Evolutionary conservation across 2,888 invertebrate genomes (phyloP).

Genomic region (Scelioninae gen. 1): DNA sequence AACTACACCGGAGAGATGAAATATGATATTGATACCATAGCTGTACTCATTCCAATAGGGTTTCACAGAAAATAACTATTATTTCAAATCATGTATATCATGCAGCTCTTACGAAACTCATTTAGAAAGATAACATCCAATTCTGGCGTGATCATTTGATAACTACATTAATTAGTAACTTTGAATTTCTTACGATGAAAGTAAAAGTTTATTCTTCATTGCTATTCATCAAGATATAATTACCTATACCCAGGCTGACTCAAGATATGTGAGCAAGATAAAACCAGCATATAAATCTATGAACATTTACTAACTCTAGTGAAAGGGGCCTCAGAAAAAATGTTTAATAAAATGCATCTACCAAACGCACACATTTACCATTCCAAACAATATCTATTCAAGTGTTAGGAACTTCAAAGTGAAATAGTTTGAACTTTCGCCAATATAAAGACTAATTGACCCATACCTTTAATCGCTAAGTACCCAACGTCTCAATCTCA

Average conservation of each 20-base stretch:
- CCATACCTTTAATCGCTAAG: not conserved
- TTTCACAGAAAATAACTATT: not conserved
- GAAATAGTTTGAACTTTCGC: constrained; percentile 4
- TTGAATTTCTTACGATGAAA: not conserved
- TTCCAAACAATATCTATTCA: not conserved
- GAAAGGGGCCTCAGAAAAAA: constrained; percentile 1
- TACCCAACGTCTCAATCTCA: not conserved
- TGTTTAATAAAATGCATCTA: constrained; percentile 11
- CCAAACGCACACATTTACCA: not conserved
- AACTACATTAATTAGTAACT: constrained; percentile 3
- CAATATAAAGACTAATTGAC: constrained; percentile 13
- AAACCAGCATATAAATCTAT: constrained; percentile 25
- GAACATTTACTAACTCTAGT: constrained; percentile 9
- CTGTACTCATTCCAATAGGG: not conserved
- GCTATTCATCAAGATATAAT: constrained; percentile 22
- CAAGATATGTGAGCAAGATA: constrained; percentile 30
- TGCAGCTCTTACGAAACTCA: no score
- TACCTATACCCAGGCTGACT: constrained; percentile 9
- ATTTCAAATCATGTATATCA: no score
- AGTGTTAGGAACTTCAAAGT: not conserved
- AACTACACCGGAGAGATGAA: not conserved
- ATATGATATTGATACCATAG: not conserved
- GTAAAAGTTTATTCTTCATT: not conserved
- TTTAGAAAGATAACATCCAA: not conserved
- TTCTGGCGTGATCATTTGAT: not conserved